Percentiles rank a stretch among this genome's conserved stretches.
These are phyloP conservation scores for Cuniculus paca DNA, from an alignment of 2,797 vertebrate genomes.

Conservation along the genomic window DNA sequence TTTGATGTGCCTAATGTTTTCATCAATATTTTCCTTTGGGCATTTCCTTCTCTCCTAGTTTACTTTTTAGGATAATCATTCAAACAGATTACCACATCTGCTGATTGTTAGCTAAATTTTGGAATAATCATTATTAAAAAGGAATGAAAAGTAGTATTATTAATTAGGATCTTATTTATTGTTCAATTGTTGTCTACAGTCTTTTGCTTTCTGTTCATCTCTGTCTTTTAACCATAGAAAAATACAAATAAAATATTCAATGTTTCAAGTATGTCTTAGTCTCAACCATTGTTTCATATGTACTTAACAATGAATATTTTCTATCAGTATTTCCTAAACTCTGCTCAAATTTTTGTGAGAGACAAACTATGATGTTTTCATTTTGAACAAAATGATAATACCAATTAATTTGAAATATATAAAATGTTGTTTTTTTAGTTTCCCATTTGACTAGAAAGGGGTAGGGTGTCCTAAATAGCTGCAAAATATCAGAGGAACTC, in stretches of 20 bases:
- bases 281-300: neutral
- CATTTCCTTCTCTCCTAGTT: constrained; percentile 59
- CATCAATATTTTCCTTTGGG: constrained; percentile 74
- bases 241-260: neutral
- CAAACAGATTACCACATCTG: constrained; percentile 42
- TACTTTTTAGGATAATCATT: constrained; percentile 49
- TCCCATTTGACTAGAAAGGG: neutral
- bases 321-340: neutral
- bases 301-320: neutral
- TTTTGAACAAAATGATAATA: neutral
- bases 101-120: constrained; percentile 62
- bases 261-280: neutral
- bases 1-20: constrained; percentile 69
- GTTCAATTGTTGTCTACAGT: neutral
- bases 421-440: neutral
- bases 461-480: neutral
- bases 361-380: neutral
- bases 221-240: constrained; percentile 38
- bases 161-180: constrained; percentile 56
- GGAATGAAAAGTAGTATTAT: constrained; percentile 27
- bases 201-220: neutral
- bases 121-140: constrained; percentile 21
- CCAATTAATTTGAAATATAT: constrained; percentile 13
- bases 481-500: neutral
- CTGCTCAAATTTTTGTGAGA: neutral